Base-by-base conservation (phyloP, 2,797 vertebrate species). In the Lacerta viridis region DNA sequence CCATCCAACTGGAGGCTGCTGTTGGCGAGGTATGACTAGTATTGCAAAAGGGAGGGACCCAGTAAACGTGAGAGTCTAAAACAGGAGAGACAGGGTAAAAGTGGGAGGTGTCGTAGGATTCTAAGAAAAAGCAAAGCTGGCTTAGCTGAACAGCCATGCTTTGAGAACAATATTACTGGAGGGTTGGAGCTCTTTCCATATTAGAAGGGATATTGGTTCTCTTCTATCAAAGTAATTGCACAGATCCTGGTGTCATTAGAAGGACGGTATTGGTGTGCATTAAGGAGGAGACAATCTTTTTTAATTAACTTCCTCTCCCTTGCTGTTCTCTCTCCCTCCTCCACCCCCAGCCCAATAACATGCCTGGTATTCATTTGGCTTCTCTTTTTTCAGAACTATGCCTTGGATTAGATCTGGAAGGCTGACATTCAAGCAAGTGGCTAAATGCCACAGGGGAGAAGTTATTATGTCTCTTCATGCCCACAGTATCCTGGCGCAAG, bases 281-380 rank as follows among this genome's bases (percentile, higher is more conserved):
- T 85, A 94, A 81, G 87, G 89, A 90, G 71, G 50, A 85, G 88
- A 41, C 61, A 46, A 85, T 66, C 86, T 87, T 86, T 85, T 93
- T 93, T 93, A 95, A 96, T 94, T 95, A 95, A 94, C 91, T 96
- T 89, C 90, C 76, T 91, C 76, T 95, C 94, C 94, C 93, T 55
- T 11, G 91, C 27, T 88, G 93, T 88, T 69, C 86, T 87, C 89
- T 59, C 87, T 75, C 7, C 29, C 78, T 92, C 83, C n/a, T 25
- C 66, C 27, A 25, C 20, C 27, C 66, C 66, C 85, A 61, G 80
- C 88, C 88, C 39, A 39, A 7, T 74, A 61, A 74, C 3, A 29
- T 3, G 33, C 29, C 9, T 50, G 4, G 84, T 50, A 76, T 87
- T 68, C 87, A 64, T 1, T 0, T 0, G 66, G 88, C 23, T 88